Conservation (phyloP, 2,888 invertebrate species). For the Pycnomerus fuliginosus region DNA sequence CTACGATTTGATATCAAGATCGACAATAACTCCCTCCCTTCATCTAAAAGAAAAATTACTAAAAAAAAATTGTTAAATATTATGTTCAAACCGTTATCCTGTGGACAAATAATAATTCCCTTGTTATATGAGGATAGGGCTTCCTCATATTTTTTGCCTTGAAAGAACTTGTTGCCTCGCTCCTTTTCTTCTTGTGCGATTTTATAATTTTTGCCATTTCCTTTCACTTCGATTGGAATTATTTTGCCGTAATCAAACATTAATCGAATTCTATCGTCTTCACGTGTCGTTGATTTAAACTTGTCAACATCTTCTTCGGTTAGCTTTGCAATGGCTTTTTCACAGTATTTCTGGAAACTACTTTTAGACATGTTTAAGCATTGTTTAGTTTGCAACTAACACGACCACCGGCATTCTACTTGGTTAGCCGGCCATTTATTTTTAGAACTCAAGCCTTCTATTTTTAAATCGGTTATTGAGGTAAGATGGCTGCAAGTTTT, state of each 20-base stretch:
- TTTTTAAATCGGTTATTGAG: constrained; percentile 11
- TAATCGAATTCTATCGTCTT: constrained; percentile 66
- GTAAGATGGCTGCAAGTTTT: constrained; percentile 3
- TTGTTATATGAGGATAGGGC: constrained; percentile 71
- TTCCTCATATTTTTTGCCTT: constrained; percentile 65
- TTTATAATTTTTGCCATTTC: constrained; percentile 58
- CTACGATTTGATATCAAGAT: constrained; percentile 79
- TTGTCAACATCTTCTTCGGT: constrained; percentile 61
- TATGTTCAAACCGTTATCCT: constrained; percentile 60
- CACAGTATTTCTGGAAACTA: constrained; percentile 64
- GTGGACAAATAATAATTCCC: constrained; percentile 67
- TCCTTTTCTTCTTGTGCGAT: constrained; percentile 66
- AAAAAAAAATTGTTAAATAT: too few species aligned
- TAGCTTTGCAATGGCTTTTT: constrained; percentile 52
- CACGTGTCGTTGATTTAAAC: constrained; percentile 63
- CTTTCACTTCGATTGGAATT: constrained; percentile 47
- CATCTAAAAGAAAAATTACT: constrained; percentile 48
- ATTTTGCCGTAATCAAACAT: constrained; percentile 53
- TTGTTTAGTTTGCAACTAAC: not conserved
- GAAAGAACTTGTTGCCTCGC: constrained; percentile 72
- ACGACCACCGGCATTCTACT: constrained; percentile 2
- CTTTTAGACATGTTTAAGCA: constrained; percentile 5
- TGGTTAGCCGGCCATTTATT: constrained; percentile 12
- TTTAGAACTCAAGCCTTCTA: constrained; percentile 13
- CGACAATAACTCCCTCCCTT: constrained; percentile 57